A percentile compares a stretch with the other conserved stretches of the same genome.
Evolutionary conservation across 2,797 vertebrate genomes (phyloP).

Genomic region (Acropternis orthonyx): DNA sequence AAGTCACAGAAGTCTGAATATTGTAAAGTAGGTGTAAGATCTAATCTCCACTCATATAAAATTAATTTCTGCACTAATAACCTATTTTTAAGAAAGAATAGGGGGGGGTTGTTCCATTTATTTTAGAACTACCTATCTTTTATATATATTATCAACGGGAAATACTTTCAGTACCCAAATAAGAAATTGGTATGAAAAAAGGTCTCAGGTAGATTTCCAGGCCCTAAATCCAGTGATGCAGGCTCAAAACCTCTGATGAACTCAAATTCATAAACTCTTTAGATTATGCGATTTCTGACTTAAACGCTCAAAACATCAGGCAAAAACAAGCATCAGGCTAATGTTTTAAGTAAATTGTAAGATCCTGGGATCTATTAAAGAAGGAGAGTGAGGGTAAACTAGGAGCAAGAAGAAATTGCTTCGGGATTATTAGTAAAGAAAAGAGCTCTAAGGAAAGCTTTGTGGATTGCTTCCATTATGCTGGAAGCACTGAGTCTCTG

Average conservation of each 20-base stretch:
- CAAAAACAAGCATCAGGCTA: neutral
- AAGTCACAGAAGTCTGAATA: neutral
- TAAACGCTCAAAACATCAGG: neutral
- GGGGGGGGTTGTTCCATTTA: neutral
- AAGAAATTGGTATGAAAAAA: neutral
- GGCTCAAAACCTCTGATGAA: neutral
- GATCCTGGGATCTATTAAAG: neutral
- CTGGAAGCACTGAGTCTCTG: neutral
- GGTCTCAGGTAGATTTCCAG: neutral
- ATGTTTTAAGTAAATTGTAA: neutral
- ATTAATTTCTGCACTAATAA: neutral
- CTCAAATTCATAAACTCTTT: neutral
- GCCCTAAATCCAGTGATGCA: neutral
- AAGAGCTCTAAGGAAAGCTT: neutral
- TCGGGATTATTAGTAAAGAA: neutral
- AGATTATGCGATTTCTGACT: neutral
- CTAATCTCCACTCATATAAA: neutral
- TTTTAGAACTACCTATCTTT: neutral
- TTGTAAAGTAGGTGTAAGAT: neutral
- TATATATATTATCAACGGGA: neutral
- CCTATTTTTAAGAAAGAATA: neutral
- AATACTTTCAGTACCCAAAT: neutral
- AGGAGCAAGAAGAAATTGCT: neutral
- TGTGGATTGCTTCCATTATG: neutral
- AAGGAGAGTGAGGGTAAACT: neutral